These are phyloP conservation scores for Teleiodes luculella DNA, from an alignment of 2,888 invertebrate species.

Conservation along the genomic window DNA sequence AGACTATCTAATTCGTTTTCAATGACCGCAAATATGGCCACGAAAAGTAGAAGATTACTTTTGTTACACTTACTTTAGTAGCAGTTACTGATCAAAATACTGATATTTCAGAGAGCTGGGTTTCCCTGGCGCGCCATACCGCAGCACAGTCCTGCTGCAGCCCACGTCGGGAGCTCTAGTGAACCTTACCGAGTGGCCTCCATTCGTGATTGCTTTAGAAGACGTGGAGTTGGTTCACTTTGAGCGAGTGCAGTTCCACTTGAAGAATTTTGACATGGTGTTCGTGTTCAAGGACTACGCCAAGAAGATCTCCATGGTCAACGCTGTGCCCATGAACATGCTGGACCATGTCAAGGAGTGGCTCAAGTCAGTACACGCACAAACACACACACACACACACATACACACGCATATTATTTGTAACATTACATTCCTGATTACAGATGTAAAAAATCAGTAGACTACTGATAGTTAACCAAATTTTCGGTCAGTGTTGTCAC, in stretches of 20 bases:
- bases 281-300: constrained; percentile 99
- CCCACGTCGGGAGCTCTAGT: constrained; percentile 99
- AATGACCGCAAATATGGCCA: no score
- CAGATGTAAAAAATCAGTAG: no score
- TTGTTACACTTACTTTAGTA: no score
- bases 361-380: constrained; percentile 98
- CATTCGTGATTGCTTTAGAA: constrained; percentile 98
- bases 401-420: no score
- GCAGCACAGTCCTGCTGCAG: constrained; percentile 96
- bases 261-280: constrained; percentile 99
- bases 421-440: no score
- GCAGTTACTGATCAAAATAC: no score
- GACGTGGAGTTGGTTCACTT: constrained; percentile 99
- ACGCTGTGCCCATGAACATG: constrained; percentile 99
- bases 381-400: no score
- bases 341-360: constrained; percentile 99
- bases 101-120: constrained; percentile 97
- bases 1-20: no score
- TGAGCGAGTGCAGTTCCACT: constrained; percentile 98
- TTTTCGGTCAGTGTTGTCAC: no score
- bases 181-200: constrained; percentile 99
- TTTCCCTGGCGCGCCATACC: constrained; percentile 97
- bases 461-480: no score
- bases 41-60: no score
- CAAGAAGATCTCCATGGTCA: constrained; percentile 96